A percentile compares a stretch with the other conserved stretches of the same genome.
These are phyloP conservation scores for Athene cunicularia DNA, from an alignment of 2,113 vertebrate genomes.

Conservation along the genomic window DNA sequence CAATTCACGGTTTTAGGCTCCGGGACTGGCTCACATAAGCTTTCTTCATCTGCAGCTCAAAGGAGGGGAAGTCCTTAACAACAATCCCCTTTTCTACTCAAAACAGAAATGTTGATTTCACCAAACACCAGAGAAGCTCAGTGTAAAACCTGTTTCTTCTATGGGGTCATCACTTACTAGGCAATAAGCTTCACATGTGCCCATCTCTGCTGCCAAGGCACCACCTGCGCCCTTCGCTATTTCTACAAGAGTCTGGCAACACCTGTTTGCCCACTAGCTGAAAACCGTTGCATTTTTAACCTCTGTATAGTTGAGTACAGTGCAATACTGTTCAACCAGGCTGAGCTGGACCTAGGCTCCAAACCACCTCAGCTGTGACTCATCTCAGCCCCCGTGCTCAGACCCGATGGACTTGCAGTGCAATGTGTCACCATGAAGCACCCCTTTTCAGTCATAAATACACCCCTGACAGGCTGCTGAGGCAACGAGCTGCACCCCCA, in stretches of 20 bases:
- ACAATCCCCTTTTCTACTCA: neutral
- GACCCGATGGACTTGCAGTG: neutral
- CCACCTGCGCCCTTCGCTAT: neutral
- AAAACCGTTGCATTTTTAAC: neutral
- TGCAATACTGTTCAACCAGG: neutral
- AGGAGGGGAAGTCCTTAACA: neutral
- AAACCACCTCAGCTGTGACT: neutral
- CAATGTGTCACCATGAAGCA: neutral
- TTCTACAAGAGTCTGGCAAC: neutral
- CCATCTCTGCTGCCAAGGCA: neutral
- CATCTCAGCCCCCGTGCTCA: neutral
- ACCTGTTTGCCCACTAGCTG: neutral
- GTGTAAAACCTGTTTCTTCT: neutral
- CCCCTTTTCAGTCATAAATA: neutral
- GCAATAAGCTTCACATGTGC: neutral
- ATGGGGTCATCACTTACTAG: neutral
- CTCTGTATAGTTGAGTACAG: neutral
- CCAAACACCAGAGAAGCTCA: accelerated
- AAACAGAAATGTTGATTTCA: neutral
- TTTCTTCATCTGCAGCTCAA: neutral
- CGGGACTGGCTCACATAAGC: accelerated
- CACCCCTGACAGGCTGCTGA: neutral
- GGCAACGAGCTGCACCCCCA: neutral
- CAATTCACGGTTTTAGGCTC: neutral
- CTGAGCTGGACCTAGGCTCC: neutral